Evolutionary conservation across 2,113 vertebrate genomes (phyloP).

Genomic region (Chloroceryle aenea): DNA sequence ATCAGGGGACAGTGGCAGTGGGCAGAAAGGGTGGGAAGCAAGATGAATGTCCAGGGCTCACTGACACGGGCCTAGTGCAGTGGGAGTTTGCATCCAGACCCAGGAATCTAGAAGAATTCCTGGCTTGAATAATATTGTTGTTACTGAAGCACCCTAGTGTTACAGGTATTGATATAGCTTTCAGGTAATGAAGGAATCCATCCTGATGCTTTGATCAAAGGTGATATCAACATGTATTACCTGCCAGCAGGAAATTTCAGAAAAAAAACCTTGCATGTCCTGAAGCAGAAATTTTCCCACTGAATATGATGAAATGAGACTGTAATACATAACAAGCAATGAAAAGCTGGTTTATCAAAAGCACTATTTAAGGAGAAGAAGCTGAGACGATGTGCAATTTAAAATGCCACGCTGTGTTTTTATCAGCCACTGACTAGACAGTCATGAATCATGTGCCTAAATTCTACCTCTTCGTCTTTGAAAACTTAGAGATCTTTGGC

Average conservation of each 20-base stretch:
- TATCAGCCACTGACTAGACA: not conserved
- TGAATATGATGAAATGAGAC: not conserved
- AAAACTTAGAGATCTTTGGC: not conserved
- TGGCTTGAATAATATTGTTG: not conserved
- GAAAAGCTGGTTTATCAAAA: not conserved
- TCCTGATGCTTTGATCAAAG: not conserved
- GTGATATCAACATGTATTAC: not conserved
- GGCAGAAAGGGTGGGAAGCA: not conserved
- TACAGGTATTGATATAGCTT: not conserved
- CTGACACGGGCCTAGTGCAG: fast-evolving
- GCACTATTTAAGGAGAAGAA: not conserved
- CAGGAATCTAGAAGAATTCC: not conserved
- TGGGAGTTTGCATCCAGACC: not conserved
- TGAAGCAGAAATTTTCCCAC: not conserved
- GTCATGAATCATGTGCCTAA: not conserved
- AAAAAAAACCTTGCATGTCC: not conserved
- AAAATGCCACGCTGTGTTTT: not conserved
- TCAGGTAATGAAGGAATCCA: not conserved
- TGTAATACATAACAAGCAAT: not conserved
- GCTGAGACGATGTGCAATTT: not conserved
- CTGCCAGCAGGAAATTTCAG: not conserved
- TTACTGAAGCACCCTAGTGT: not conserved
- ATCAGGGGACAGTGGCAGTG: not conserved
- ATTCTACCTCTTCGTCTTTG: not conserved
- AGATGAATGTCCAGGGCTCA: not conserved